These are phyloP conservation scores for Lanius ludovicianus DNA, from an alignment of 2,113 vertebrate species.

Conservation along the genomic window DNA sequence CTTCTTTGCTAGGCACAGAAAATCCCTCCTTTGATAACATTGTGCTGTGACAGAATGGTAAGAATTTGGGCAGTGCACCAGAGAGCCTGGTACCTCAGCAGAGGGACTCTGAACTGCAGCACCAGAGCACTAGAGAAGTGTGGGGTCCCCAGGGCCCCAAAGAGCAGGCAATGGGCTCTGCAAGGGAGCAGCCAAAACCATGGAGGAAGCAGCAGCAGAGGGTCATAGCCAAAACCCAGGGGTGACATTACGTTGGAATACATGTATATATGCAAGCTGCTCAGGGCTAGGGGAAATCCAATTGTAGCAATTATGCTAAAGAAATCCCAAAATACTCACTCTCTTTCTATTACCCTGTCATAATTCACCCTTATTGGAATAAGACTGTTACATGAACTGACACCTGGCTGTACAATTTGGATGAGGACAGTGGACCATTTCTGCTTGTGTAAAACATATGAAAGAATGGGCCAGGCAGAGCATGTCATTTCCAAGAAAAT, in stretches of 20 bases:
- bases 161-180: not conserved
- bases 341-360: not conserved
- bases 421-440: not conserved
- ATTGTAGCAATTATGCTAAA: not conserved
- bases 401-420: not conserved
- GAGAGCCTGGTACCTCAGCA: not conserved
- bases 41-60: not conserved
- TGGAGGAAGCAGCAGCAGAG: not conserved
- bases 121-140: not conserved
- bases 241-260: accelerated
- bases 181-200: not conserved
- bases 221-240: not conserved
- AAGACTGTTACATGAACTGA: not conserved
- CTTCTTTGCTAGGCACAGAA: conserved; percentile 44
- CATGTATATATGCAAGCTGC: not conserved
- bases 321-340: not conserved
- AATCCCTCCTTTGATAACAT: conserved; percentile 51
- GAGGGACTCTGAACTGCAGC: not conserved
- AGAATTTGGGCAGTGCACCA: not conserved
- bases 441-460: not conserved
- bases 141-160: not conserved
- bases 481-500: not conserved
- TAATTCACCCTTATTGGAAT: not conserved
- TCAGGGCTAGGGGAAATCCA: not conserved
- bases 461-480: not conserved